These are phyloP conservation scores for Dicyrtomina minuta DNA, from an alignment of 2,888 invertebrate genomes.

Conservation along the genomic window DNA sequence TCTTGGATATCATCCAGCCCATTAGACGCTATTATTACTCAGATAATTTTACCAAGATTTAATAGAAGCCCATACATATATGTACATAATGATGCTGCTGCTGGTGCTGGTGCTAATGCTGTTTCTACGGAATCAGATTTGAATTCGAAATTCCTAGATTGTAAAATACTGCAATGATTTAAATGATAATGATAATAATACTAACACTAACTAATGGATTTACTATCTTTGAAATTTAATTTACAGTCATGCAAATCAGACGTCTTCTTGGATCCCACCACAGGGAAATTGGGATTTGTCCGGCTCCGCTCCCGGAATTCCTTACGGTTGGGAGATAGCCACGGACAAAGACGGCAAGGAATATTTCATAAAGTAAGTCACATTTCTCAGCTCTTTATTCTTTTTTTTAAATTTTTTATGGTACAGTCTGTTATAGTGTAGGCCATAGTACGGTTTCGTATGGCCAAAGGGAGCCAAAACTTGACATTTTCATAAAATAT, in stretches of 20 bases:
- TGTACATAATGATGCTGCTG: no score
- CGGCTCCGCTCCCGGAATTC: constrained; percentile 61
- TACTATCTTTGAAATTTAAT: constrained; percentile 48
- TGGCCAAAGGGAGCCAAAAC: neutral
- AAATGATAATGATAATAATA: neutral
- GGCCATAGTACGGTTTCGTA: no score
- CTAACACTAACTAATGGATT: neutral
- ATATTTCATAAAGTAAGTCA: constrained; percentile 78
- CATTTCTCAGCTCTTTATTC: neutral
- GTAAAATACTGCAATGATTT: no score
- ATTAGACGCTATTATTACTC: no score
- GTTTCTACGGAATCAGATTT: no score
- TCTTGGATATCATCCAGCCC: no score
- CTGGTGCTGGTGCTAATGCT: no score
- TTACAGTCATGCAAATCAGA: constrained; percentile 78
- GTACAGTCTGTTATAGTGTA: no score
- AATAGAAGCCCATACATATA: no score
- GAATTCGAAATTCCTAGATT: no score
- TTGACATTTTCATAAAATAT: neutral
- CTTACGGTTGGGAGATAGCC: constrained; percentile 90
- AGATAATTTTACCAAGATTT: no score
- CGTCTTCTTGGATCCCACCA: constrained; percentile 86
- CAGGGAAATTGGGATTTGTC: constrained; percentile 73
- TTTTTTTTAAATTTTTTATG: constrained; percentile 8
- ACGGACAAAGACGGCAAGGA: constrained; percentile 75